Evolutionary conservation across 2,113 vertebrate species (phyloP).

Genomic region (Pantherophis guttatus): DNA sequence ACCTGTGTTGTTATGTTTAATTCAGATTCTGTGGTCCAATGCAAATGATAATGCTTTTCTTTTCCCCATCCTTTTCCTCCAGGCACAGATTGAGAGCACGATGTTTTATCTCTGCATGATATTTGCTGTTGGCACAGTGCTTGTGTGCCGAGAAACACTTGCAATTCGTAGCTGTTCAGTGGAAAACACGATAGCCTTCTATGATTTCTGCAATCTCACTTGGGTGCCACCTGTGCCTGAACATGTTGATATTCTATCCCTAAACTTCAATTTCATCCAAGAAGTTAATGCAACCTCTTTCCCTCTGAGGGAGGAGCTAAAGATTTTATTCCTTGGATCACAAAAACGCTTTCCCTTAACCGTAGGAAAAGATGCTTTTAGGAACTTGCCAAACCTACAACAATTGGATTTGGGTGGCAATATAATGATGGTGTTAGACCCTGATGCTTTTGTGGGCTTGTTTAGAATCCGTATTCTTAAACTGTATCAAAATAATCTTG

Average conservation of each 20-base stretch:
- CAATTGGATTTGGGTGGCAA: conserved; percentile 72
- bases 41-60: fast-evolving
- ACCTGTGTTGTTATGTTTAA: not conserved
- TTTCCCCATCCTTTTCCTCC: conserved; percentile 21
- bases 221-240: conserved; percentile 72
- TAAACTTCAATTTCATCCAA: conserved; percentile 73
- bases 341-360: conserved; percentile 63
- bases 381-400: conserved; percentile 70
- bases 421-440: conserved; percentile 62
- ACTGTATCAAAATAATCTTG: conserved; percentile 69
- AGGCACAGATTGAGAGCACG: conserved; percentile 37
- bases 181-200: conserved; percentile 39
- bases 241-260: conserved; percentile 63
- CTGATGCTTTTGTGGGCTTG: conserved; percentile 79
- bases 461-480: conserved; percentile 61
- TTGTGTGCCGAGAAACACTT: conserved; percentile 37
- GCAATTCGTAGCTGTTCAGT: conserved; percentile 57
- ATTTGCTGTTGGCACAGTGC: conserved; percentile 50
- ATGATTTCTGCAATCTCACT: conserved; percentile 47
- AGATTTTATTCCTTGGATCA: conserved; percentile 60
- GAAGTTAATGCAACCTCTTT: conserved; percentile 72
- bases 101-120: conserved; percentile 53
- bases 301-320: conserved; percentile 62
- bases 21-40: not conserved
- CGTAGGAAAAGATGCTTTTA: conserved; percentile 77